These are phyloP conservation scores for Nycticebus coucang DNA, from an alignment of 2,113 vertebrate species.

Conservation along the genomic window DNA sequence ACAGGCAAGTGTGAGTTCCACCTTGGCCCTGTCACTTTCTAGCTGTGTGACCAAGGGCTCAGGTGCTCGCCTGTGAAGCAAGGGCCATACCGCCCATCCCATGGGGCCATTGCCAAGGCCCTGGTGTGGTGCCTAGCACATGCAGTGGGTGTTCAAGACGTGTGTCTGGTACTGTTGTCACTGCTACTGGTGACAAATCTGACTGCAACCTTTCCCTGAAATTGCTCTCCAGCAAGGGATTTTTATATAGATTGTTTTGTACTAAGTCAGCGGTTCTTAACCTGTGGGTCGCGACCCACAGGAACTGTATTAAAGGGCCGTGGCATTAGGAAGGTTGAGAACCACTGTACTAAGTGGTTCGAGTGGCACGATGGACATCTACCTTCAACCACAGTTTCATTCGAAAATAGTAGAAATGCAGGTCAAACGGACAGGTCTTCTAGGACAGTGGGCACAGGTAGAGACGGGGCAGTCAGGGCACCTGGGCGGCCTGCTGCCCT, in stretches of 20 bases:
- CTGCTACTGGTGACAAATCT: neutral
- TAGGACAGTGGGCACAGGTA: fast-evolving
- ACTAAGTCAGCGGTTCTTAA: neutral
- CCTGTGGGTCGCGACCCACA: no score
- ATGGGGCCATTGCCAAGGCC: neutral
- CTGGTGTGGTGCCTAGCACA: neutral
- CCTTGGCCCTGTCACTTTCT: no score
- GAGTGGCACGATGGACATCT: neutral
- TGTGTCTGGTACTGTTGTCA: neutral
- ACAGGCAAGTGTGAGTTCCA: neutral
- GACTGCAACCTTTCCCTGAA: neutral
- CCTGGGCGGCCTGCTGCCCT: neutral
- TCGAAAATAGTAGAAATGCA: neutral
- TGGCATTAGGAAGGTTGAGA: no score
- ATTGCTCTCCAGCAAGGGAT: neutral
- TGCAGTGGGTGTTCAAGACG: fast-evolving
- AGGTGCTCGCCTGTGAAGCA: neutral
- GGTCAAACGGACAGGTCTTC: neutral
- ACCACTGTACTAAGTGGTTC: neutral
- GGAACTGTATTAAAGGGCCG: no score
- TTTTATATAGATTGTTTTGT: neutral
- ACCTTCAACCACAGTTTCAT: neutral
- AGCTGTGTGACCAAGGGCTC: neutral
- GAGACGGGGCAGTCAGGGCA: neutral
- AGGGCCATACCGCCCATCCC: neutral